Base-by-base conservation (phyloP, 2,797 vertebrate species). In the Phoeniculus purpureus region DNA sequence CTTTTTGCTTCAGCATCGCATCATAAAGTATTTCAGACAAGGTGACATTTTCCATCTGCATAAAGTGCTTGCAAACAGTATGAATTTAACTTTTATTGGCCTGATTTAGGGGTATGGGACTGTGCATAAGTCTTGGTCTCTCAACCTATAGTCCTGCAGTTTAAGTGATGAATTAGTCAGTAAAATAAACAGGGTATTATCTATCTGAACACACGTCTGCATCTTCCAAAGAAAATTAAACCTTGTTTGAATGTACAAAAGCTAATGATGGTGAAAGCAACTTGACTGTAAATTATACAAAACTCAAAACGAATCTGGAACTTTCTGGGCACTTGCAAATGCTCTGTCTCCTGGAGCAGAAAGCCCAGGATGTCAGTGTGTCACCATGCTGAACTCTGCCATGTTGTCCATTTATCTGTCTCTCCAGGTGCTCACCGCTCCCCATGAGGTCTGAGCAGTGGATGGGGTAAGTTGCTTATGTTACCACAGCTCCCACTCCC, bases 41-140 rank as follows among this genome's bases (percentile, higher is more conserved):
- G 96, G 94, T 96, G 94, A 95, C 95, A 96, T 96, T 96, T 96
- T 97, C 94, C 91, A 93, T 96, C 94, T 96, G 95, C 96, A 96
- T 95, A 95, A 89, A 93, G 85, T 92, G 82, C 92, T 94, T 96
- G 91, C 95, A 96, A 96, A 96, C 94, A 91, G 88, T 95, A 89
- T 83, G 95, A 96, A 72, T 94, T 93, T 92, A 81, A 91, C 88
- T 95, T 95, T 97, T 96, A 95, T 95, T 95, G 94, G 92, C 89
- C 76, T 97, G 94, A 96, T 95, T 97, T 97, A 97, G 92, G 90
- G 90, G 91, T 70, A 74, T 93, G 86, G 92, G 75, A 92, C 92
- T 52, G 66, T 76, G 71, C 87, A 93, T 95, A 96, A 95, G 94
- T 95, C 90, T 96, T 94, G 94, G 93, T 96, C 91, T 94, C 86